Percentiles rank a stretch among this genome's conserved stretches.
Conservation (phyloP, 2,888 invertebrate species). For the Schizaphis graminum region DNA sequence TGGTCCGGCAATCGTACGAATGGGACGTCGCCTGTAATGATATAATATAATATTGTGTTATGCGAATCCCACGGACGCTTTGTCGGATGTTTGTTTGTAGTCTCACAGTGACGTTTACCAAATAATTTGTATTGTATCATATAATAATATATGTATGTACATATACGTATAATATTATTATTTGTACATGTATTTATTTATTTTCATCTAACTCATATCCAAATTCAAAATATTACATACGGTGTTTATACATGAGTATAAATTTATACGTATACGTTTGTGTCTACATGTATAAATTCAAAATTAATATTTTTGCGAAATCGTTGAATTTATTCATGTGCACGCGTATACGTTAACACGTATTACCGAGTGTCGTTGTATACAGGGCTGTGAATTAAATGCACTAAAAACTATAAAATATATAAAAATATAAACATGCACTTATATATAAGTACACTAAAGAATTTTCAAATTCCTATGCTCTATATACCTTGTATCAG, state of each 20-base stretch:
- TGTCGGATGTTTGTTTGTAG: conserved; percentile 19
- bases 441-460: background rate
- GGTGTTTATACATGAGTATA: background rate
- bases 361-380: background rate
- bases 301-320: background rate
- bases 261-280: background rate
- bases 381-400: background rate
- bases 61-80: background rate
- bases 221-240: background rate
- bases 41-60: background rate
- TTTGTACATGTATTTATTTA: conserved; percentile 7
- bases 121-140: conserved; percentile 38
- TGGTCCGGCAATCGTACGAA: background rate
- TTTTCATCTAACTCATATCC: background rate
- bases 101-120: conserved; percentile 42
- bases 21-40: background rate
- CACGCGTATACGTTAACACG: background rate
- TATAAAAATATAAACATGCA: background rate
- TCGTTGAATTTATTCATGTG: background rate
- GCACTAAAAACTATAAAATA: background rate
- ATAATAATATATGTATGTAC: conserved; percentile 32
- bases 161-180: conserved; percentile 20
- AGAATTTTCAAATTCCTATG: background rate
- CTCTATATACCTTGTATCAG: background rate
- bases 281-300: background rate